phyloP scores from a whole-genome alignment of 2,797 vertebrate species.

The Crax fasciolata region DNA sequence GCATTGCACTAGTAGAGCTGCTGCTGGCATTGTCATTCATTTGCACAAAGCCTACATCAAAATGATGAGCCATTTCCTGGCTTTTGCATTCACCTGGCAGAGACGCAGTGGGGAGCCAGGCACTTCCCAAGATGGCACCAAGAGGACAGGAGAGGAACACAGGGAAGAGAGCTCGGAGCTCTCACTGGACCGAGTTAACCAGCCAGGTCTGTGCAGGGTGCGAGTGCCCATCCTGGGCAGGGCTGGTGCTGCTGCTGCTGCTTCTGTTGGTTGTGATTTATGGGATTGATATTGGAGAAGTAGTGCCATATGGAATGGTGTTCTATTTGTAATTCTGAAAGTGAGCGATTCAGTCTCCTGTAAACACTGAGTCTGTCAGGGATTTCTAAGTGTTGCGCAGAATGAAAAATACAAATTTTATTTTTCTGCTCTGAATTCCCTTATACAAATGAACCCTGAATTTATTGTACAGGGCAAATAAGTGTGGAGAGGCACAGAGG shows the following conservation, averaged over 20 bases:
- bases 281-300: conserved; percentile 22
- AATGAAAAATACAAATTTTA: neutral
- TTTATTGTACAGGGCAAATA: neutral
- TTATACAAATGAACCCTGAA: neutral
- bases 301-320: conserved; percentile 17
- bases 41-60: neutral
- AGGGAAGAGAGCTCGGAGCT: neutral
- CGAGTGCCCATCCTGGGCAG: neutral
- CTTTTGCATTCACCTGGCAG: neutral
- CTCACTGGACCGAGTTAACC: neutral
- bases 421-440: neutral
- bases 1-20: neutral
- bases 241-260: neutral
- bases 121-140: neutral
- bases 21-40: neutral
- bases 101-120: neutral
- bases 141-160: accelerated
- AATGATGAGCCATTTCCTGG: neutral
- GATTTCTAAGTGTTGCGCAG: conserved; percentile 36
- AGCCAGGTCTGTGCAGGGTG: neutral
- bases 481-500: neutral
- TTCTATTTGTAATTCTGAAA: conserved; percentile 60
- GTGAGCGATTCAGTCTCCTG: conserved; percentile 30
- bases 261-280: neutral
- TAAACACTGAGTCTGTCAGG: conserved; percentile 36